Base-by-base conservation (phyloP, 2,888 invertebrate species). In the Eupithecia tripunctaria region DNA sequence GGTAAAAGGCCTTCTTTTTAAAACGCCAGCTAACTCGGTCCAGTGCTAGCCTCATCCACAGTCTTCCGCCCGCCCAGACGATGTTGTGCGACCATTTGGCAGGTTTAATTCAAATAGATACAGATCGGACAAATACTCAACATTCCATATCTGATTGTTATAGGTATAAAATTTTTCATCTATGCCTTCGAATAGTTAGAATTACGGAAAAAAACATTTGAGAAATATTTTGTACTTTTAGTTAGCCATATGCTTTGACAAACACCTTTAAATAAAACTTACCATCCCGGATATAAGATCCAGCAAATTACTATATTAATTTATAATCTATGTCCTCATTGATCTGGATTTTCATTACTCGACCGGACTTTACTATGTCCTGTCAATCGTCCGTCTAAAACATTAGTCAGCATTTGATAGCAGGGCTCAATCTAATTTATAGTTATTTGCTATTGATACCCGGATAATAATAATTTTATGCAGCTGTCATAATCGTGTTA, bases 381-480 rank as follows among this genome's bases (percentile, higher is more conserved):
- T 83, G 86, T 85, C 87, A 84, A 75, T 76, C 81, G 76, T 72
- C 78, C 79, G 81, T 82, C 79, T 78, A 43, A 43, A 81, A 81
- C 84, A 83, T 87, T 86, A 85, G 72, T 86, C 84, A 86, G 82
- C 72, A 65, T 75, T 74, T 81, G 83, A 82, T 84, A 82, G 80
- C 76, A 71, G 36, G 60, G 77, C 73, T 72, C 70, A 38, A 75
- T 79, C 73, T 76, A 71, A 76, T 80, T 75, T 71, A 71, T 71
- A 69, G 70, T 70, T 69, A 67, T 76, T 76, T 74, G 70, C 67
- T 75, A 78, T 76, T 67, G 75, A 75, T 75, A 78, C 74, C 80
- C 78, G 79, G 79, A 80, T 79, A 75, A 77, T 77, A 70, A 12
- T 73, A 77, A 72, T 76, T 76, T 66, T 73, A 77, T 79, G 68